A percentile compares a stretch with the other conserved stretches of the same genome.
phyloP scores from a whole-genome alignment of 2,797 vertebrate genomes.

The Phalanger gymnotis region DNA sequence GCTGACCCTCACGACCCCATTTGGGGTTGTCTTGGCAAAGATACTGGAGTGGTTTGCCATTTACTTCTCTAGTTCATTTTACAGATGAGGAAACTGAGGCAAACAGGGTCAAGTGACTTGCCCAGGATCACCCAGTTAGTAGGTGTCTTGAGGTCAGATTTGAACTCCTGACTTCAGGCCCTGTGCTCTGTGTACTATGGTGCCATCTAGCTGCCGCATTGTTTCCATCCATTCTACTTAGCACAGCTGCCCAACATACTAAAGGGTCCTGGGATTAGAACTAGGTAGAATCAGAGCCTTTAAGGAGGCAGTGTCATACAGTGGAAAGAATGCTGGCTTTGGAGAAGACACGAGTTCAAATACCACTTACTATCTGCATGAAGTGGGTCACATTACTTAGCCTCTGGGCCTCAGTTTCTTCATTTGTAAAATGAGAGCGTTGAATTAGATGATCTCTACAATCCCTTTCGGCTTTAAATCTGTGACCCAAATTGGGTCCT shows the following conservation, averaged over 20 bases:
- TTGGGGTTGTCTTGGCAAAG: background rate
- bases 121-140: background rate
- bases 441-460: background rate
- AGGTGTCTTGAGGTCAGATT: background rate
- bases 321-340: background rate
- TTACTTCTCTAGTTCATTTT: background rate
- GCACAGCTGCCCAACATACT: background rate
- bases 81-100: background rate
- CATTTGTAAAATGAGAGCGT: background rate
- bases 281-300: background rate
- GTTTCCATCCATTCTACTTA: background rate
- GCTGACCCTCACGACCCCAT: fast-evolving
- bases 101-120: background rate
- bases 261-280: background rate
- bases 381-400: background rate
- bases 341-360: background rate
- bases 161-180: background rate
- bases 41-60: background rate
- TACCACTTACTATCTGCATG: background rate
- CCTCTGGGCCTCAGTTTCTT: background rate
- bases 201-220: background rate
- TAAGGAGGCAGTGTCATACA: background rate
- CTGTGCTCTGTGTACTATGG: background rate
- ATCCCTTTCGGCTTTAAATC: background rate
- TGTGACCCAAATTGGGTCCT: background rate